Evolutionary conservation across 2,113 vertebrate species (phyloP), one percentile per base, ranked within the genome.

Genomic region (Naja naja): DNA sequence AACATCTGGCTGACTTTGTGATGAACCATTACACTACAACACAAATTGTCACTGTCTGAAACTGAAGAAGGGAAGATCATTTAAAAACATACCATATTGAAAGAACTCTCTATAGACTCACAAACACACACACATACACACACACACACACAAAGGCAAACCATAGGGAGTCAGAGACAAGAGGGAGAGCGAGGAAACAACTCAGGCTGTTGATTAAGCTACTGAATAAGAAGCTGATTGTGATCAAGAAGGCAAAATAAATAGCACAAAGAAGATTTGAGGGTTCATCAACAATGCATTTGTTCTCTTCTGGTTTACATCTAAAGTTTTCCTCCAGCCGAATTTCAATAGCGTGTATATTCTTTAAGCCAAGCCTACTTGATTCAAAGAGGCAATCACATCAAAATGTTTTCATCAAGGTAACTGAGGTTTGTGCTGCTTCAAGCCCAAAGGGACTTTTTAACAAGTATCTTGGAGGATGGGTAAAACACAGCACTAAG

Each of bases 161-260:
- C 30, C 12, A 69, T 69, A n/a, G 95, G 18, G 95, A 93, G 69
- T 87, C 39, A 93, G 69, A 90, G 93, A 89, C 88, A 55, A 12
- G 87, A 54, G n/a, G 56, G 30, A 30, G 93, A 25, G 94, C 60
- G 95, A n/a, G 27, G 27, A 14, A n/a, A n/a, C 3, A 11, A 93
- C 56, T 4, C 20, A 60, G 25, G 91, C 85, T 89, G 74, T 64
- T 93, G 92, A 94, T 92, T 95, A 90, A 96, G 23, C 9, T 93
- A 39, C 93, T 95, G 89, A 95, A 94, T 39, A 12, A 69, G 54
- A 88, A 89, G 85, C 52, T 94, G 88, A 94, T 95, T 94, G 89
- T 47, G 74, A 96, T 30, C 81, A 94, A 95, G 89, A 69, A 74
- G 94, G 90, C 74, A 55, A 92, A 69, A 81, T 91, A 90, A 85